Percentiles rank a stretch among this genome's conserved stretches.
phyloP scores from a whole-genome alignment of 2,113 vertebrate genomes.

The Todiramphus saurophagus region DNA sequence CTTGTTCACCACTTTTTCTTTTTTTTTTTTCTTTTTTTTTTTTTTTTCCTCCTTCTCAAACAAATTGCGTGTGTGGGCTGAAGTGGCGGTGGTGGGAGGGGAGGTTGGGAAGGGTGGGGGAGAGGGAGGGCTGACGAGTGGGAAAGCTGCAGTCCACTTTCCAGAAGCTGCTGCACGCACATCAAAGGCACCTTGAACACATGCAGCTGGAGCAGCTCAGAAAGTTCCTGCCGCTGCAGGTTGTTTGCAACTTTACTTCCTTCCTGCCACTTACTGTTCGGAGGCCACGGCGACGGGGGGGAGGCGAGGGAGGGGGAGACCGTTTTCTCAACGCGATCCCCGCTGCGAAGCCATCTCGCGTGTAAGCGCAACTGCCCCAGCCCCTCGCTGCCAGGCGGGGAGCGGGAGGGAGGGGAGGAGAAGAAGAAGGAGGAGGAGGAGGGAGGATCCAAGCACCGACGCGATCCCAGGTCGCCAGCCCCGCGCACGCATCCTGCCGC shows the following conservation, averaged over 20 bases:
- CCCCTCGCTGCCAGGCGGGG: background rate
- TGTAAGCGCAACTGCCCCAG: background rate
- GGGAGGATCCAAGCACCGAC: background rate
- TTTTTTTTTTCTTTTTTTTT: background rate
- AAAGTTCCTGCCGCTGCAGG: slow-evolving; percentile 65
- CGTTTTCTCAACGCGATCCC: slow-evolving; percentile 1
- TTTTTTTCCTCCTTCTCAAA: background rate
- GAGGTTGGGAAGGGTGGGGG: background rate
- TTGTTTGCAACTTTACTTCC: slow-evolving; percentile 63
- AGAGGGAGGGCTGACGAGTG: background rate
- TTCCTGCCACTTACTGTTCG: slow-evolving; percentile 57
- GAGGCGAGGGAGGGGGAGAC: background rate
- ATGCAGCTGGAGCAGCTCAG: slow-evolving; percentile 17
- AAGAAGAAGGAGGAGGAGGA: background rate
- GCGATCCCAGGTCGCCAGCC: background rate
- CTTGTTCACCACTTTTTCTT: slow-evolving; percentile 43
- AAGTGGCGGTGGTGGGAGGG: slow-evolving; percentile 2
- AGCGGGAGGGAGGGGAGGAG: background rate
- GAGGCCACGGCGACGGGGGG: background rate
- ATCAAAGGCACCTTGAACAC: slow-evolving; percentile 70
- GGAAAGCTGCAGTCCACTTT: slow-evolving; percentile 44
- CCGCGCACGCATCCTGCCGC: background rate
- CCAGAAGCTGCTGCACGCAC: slow-evolving; percentile 31
- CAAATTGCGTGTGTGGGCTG: slow-evolving; percentile 41
- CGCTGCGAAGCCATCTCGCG: slow-evolving; percentile 33